phyloP scores from a whole-genome alignment of 2,797 vertebrate species.

The Apogon talboti region DNA sequence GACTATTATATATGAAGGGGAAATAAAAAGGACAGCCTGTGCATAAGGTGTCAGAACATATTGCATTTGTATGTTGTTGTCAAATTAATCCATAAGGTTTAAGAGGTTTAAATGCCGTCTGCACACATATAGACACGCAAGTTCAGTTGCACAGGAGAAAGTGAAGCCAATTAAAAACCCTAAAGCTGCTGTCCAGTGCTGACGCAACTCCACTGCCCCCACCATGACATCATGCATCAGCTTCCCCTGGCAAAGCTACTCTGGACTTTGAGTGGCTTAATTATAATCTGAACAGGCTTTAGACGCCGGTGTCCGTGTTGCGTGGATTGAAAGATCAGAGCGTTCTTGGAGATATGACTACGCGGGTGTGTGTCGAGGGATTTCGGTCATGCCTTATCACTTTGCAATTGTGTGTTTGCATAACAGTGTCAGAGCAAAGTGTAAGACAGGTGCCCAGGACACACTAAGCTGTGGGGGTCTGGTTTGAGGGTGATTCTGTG shows the following conservation, averaged over 20 bases:
- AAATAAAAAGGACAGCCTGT: slow-evolving; percentile 16
- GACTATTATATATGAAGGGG: slow-evolving; percentile 7
- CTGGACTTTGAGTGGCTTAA: slow-evolving; percentile 65
- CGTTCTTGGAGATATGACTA: slow-evolving; percentile 53
- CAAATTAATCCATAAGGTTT: slow-evolving; percentile 42
- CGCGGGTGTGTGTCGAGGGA: slow-evolving; percentile 37
- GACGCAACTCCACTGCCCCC: slow-evolving; percentile 51
- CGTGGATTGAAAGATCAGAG: slow-evolving; percentile 58
- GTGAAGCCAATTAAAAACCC: slow-evolving; percentile 35
- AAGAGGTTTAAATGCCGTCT: slow-evolving; percentile 50
- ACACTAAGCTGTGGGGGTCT: slow-evolving; percentile 5
- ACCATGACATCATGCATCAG: slow-evolving; percentile 58
- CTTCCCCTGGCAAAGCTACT: slow-evolving; percentile 47
- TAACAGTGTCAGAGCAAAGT: slow-evolving; percentile 43
- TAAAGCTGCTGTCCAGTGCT: slow-evolving; percentile 44
- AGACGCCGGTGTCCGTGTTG: slow-evolving; percentile 39
- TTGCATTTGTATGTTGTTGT: slow-evolving; percentile 31
- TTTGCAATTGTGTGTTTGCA: slow-evolving; percentile 54
- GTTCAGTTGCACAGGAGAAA: not conserved
- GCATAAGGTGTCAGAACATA: slow-evolving; percentile 15
- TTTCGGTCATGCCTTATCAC: slow-evolving; percentile 51
- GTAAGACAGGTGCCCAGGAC: slow-evolving; percentile 33
- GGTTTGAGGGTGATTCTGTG: slow-evolving; percentile 15
- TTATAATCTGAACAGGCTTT: slow-evolving; percentile 51
- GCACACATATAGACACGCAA: slow-evolving; percentile 5